Evolutionary conservation across 2,888 invertebrate genomes (phyloP), one percentile per base, ranked within the genome.

Genomic region (Chrysopilus asiliformis): DNA sequence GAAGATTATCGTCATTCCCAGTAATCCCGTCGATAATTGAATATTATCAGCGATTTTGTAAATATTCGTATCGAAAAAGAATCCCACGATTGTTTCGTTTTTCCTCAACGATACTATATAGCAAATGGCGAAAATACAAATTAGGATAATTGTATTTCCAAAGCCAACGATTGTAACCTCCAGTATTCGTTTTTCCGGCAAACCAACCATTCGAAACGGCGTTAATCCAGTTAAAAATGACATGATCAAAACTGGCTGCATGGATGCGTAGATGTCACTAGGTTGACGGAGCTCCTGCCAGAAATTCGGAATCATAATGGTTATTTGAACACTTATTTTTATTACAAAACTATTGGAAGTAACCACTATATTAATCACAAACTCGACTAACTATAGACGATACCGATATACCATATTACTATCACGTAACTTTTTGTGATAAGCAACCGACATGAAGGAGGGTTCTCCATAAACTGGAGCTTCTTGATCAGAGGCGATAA

Each of bases 171-270:
- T 6, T 6, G n/a, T 10, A n/a, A 7, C 4, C 13, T 26, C 7
- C 6, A 26, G 12, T 12, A 10, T 10, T 26, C 53, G 52, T 9
- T 44, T 43, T 0, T 49, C 49, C 2, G 41, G 19, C 0, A 40
- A 30, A 3, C 53, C 56, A 3, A 26, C 42, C 6, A 60, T 36
- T 1, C 53, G 47, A 20, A 63, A 49, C 1, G 61, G 63, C 9
- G 60, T 60, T 19, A 62, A 20, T 1, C 61, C 61, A 9, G 59
- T 43, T 1, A 58, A 6, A 32, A 53, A 59, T 2, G 59, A 55
- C 16, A 57, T 45, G 1, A 52, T 40, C 1, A 61, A 46, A 12
- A 62, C 27, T 4, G 53, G 55, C 26, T 50, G 51, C 35, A 56
- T 50, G 0, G 61, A 57, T 3, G 52, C 51, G 37, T 55, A 57